Evolutionary conservation across 2,113 vertebrate genomes (phyloP), one percentile per base, ranked within the genome.

Genomic region (Lepisosteus oculatus): DNA sequence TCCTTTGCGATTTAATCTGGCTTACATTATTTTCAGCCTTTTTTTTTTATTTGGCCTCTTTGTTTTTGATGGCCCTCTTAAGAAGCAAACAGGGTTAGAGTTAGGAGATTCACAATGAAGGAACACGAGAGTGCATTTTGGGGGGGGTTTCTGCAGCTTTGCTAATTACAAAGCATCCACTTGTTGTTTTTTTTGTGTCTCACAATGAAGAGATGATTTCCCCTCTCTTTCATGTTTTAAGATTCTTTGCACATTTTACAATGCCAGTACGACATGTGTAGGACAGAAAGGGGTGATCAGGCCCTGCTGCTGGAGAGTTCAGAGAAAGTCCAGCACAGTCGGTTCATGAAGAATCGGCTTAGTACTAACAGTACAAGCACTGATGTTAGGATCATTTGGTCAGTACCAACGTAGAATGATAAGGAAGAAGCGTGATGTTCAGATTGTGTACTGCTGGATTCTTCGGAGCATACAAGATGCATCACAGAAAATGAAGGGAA

Each of bases 161-260:
- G 57, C 57, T 59, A 59, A 59, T 59, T 15, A 59, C 14, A 12
- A 59, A 59, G 56, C 4, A n/a, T 5, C 5, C 57, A 59, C 57
- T 59, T n/a, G 57, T 9, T 51, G n/a, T n/a, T 6, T 9, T 9
- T 51, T 5, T 51, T 51, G 47, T 51, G 47, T 51, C 9, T 3
- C 9, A 51, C 47, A 51, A 9, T 51, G 74, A 84, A 84, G 85
- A 80, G 80, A 84, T 86, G 83, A 77, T 70, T 85, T 76, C 85
- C 81, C 6, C 65, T 73, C 9, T 51, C 9, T 51, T 9, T 51
- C 71, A 71, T 76, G 75, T 86, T 51, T 80, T 70, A 79, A 84
- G 74, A 71, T 86, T 84, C 73, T 87, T 90, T 90, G 86, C 85
- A 90, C 85, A 86, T 84, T 83, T 83, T 81, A 77, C 29, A 29